A percentile compares a stretch with the other conserved stretches of the same genome.
Conservation (phyloP, 1,140 invertebrate species). For the Drosophila murphyi region DNA sequence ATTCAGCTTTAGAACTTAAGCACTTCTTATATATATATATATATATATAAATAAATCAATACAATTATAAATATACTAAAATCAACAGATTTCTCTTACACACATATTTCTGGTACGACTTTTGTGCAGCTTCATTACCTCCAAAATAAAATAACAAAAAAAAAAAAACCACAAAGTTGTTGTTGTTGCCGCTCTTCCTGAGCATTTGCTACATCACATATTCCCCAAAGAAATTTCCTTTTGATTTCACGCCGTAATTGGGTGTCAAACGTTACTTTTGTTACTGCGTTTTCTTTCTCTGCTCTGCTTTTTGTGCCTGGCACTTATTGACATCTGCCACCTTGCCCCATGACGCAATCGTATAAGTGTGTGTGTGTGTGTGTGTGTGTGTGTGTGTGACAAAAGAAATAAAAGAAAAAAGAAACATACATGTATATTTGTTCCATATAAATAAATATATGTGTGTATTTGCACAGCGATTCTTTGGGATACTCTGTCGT, state of each 20-base stretch:
- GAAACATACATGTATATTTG: conserved; percentile 9
- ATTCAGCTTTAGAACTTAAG: background rate
- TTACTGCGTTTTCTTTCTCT: conserved; percentile 59
- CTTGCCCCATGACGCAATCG: conserved; percentile 32
- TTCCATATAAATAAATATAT: conserved; percentile 40
- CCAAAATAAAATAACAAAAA: background rate
- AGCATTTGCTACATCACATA: conserved; percentile 35
- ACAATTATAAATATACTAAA: background rate
- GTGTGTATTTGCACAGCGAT: conserved; percentile 50
- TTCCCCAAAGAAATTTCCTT: conserved; percentile 73
- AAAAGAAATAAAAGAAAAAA: conserved; percentile 3
- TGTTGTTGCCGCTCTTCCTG: conserved; percentile 8
- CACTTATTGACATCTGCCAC: conserved; percentile 79
- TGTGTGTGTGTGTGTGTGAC: conserved; percentile 1
- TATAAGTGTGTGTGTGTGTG: conserved; percentile 12
- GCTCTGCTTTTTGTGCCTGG: conserved; percentile 42
- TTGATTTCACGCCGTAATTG: conserved; percentile 80
- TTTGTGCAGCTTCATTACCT: background rate
- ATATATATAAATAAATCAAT: background rate
- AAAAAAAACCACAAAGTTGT: background rate
- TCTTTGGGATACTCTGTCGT: conserved; percentile 34
- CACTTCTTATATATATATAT: background rate
- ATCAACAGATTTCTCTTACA: background rate
- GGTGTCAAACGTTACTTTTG: conserved; percentile 78
- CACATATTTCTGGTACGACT: background rate